These are phyloP conservation scores for Cynoglossus semilaevis DNA, from an alignment of 2,113 vertebrate genomes.

Conservation along the genomic window DNA sequence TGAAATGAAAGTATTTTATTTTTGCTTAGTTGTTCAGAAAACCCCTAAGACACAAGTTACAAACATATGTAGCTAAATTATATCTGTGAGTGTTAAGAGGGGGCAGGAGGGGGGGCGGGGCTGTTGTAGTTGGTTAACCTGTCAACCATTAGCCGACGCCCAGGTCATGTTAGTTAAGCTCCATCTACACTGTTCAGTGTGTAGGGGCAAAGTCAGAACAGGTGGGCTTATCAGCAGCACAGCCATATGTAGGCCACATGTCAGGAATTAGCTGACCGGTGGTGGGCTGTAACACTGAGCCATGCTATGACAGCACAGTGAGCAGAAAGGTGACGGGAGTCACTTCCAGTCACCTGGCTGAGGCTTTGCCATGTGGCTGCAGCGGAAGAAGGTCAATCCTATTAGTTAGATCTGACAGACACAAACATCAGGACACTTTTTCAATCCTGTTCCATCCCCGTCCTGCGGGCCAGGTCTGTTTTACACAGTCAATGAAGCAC, in stretches of 20 bases:
- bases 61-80: too few species aligned
- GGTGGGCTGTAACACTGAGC: slow-evolving; percentile 14
- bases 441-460: slow-evolving; percentile 5
- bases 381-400: slow-evolving; percentile 71
- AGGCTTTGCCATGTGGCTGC: slow-evolving; percentile 52
- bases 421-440: slow-evolving; percentile 54
- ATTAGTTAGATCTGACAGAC: slow-evolving; percentile 58
- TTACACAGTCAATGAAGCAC: neutral
- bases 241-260: slow-evolving; percentile 58
- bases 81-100: too few species aligned
- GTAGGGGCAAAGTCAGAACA: slow-evolving; percentile 56
- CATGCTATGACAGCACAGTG: neutral
- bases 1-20: too few species aligned
- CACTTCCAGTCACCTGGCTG: slow-evolving; percentile 47
- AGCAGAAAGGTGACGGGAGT: slow-evolving; percentile 28
- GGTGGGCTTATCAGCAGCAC: slow-evolving; percentile 55
- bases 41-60: too few species aligned
- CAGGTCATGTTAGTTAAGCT: slow-evolving; percentile 45
- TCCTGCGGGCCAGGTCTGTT: neutral
- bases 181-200: slow-evolving; percentile 4
- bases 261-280: slow-evolving; percentile 41
- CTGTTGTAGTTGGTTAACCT: too few species aligned
- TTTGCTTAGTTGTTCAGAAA: too few species aligned
- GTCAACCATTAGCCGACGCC: slow-evolving; percentile 38
- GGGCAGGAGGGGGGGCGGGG: too few species aligned